Evolutionary conservation across 2,113 vertebrate genomes (phyloP).

Genomic region (Nycticebus coucang): DNA sequence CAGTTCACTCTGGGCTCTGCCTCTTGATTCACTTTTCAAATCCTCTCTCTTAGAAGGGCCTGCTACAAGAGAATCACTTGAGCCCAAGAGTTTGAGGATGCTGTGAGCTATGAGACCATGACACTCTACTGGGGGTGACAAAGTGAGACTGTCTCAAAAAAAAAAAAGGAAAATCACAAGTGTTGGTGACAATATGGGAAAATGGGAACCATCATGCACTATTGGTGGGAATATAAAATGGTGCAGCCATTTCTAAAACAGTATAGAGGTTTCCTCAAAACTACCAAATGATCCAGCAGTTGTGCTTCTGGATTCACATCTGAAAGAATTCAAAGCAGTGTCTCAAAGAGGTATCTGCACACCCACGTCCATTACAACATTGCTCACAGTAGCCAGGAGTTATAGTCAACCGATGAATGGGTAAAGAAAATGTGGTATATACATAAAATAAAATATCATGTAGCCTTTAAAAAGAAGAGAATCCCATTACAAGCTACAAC

Average conservation of each 20-base stretch:
- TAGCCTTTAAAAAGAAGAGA: neutral
- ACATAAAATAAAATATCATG: neutral
- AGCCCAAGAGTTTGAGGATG: too few relatives aligned
- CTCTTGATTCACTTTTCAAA: neutral
- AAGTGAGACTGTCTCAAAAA: too few relatives aligned
- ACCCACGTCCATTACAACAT: neutral
- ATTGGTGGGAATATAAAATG: neutral
- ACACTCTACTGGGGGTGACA: too few relatives aligned
- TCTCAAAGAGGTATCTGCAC: neutral
- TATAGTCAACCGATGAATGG: neutral
- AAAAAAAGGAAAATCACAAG: neutral
- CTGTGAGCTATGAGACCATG: too few relatives aligned
- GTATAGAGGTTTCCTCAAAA: neutral
- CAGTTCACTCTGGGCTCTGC: neutral
- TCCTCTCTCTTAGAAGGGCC: neutral
- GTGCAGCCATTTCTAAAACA: neutral
- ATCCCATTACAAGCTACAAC: neutral
- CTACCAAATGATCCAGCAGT: neutral
- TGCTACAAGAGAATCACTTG: too few relatives aligned
- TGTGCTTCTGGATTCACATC: neutral
- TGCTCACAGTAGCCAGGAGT: neutral
- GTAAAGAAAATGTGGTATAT: neutral
- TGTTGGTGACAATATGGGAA: neutral
- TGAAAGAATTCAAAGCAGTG: neutral
- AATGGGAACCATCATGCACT: neutral